phyloP scores from a whole-genome alignment of 2,888 invertebrate species.

The Cataglyphis albicans region DNA sequence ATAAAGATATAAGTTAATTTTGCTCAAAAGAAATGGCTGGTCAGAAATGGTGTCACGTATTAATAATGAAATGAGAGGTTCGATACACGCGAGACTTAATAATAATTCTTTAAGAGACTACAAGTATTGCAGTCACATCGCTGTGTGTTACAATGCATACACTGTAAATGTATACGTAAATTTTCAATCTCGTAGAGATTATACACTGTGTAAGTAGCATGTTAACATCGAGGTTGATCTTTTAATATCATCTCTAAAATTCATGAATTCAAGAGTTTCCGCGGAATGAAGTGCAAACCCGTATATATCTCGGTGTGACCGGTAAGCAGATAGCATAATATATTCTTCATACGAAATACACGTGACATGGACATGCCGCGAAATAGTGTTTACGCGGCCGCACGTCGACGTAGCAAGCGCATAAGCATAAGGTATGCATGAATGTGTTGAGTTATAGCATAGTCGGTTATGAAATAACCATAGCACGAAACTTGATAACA shows the following conservation, averaged over 20 bases:
- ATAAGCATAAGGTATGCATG: constrained; percentile 69
- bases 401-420: constrained; percentile 41
- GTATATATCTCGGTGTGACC: constrained; percentile 18
- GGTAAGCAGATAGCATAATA: constrained; percentile 48
- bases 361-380: constrained; percentile 40
- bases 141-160: neutral
- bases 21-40: constrained; percentile 21
- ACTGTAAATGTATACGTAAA: neutral
- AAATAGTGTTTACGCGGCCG: constrained; percentile 58
- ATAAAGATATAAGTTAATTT: constrained; percentile 62
- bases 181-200: constrained; percentile 11
- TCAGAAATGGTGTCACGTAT: constrained; percentile 46
- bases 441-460: constrained; percentile 70
- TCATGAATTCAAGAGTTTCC: constrained; percentile 9
- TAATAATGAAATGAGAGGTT: constrained; percentile 54
- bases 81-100: constrained; percentile 19
- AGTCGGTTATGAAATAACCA: constrained; percentile 73
- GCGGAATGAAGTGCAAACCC: constrained; percentile 9
- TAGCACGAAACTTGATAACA: constrained; percentile 75
- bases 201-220: neutral
- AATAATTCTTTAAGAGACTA: constrained; percentile 16
- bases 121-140: constrained; percentile 12
- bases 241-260: constrained; percentile 28
- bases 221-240: constrained; percentile 18
- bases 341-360: constrained; percentile 48